Conservation (phyloP, 2,888 invertebrate genomes). For the Seira musarum region DNA sequence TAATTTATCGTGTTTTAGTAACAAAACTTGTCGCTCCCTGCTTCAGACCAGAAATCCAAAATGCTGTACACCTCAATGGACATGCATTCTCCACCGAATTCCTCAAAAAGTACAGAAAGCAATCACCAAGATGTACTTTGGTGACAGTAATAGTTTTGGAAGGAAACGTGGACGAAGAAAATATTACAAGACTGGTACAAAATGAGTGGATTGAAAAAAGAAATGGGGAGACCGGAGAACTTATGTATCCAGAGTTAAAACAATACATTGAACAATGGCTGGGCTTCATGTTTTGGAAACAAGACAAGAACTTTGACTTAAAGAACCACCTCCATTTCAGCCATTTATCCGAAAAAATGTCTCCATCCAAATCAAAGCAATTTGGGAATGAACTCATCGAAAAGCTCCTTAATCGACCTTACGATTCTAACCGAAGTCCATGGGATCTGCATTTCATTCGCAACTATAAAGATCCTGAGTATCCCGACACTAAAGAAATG, state of each 20-base stretch:
- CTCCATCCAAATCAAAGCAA: neutral
- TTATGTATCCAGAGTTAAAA: conserved; percentile 28
- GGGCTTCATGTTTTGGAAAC: conserved; percentile 47
- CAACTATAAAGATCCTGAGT: conserved; percentile 36
- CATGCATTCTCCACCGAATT: conserved; percentile 23
- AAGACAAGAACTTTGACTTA: conserved; percentile 29
- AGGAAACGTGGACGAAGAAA: neutral
- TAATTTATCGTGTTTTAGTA: too few relatives aligned
- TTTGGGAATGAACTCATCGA: conserved; percentile 13
- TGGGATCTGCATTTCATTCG: conserved; percentile 45
- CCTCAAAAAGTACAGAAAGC: neutral
- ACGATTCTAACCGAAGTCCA: conserved; percentile 21
- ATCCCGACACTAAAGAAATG: neutral
- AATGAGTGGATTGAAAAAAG: neutral
- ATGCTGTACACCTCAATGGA: too few relatives aligned
- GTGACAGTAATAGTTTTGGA: conserved; percentile 26
- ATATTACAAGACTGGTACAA: neutral
- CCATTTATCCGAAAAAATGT: neutral
- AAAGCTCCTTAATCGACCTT: conserved; percentile 18
- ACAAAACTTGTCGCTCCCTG: too few relatives aligned
- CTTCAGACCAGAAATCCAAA: too few relatives aligned
- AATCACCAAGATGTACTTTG: conserved; percentile 26
- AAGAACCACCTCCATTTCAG: conserved; percentile 32
- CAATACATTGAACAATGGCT: conserved; percentile 37
- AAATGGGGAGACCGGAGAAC: neutral